Base-by-base conservation (phyloP, 64 coral and sea anemone genomes). In the Stichodactyla mertensii region DNA sequence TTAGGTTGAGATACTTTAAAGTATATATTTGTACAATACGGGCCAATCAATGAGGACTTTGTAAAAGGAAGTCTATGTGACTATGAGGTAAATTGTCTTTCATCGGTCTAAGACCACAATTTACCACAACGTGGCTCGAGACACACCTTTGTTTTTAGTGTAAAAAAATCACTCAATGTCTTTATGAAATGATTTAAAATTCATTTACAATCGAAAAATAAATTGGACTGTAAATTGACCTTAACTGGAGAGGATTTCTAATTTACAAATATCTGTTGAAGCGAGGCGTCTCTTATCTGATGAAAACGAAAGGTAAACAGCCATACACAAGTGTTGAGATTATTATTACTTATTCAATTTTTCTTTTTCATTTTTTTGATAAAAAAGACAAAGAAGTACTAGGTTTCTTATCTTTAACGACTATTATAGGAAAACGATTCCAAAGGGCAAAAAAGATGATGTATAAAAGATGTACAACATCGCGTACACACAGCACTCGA, bases 191-290 rank as follows among this genome's bases (percentile, higher is more conserved):
- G 69, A 74, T 74, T 74, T 74, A 27, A 10, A 74, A 74, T 74
- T 74, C 69, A 74, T 74, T 66, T 74, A 74, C 24, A 36, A 74
- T 74, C 69, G 23, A 74, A 74, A 74, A 74, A 74, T 74, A 74
- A 74, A 74, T 74, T 74, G 24, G 23, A 28, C 14, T 9, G 7
- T 74, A 74, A 74, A 74, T 74, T 74, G 69, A 31, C n/a, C 24
- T 74, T 31, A 74, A 74, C 69, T 31, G 24, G 12, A 10, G 69
- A 74, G 24, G 24, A 74, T 31, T 74, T 74, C 23, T 74, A 26
- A 74, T 74, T 74, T 74, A 26, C 23, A 31, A 8, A 26, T 74
- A 27, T 31, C 69, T n/a, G 64, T 13, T 13, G 20, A 31, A 11
- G 69, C 69, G 10, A 74, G 69, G 22, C 26, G 69, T 31, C 26